Conservation (phyloP, 2,113 vertebrate species). For the human (Homo sapiens) region GRCh38 chr3:106780501-106781000, state of each 20-base stretch:
- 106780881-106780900: neutral
- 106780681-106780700: neutral
- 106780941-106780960: neutral
- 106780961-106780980: neutral
- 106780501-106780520: neutral
- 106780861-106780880: neutral
- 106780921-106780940: neutral
- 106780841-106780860: neutral
- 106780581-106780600: neutral
- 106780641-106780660: neutral
- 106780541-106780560: neutral
- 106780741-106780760: neutral
- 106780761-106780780: neutral
- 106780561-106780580: neutral
- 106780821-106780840: neutral
- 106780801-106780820: neutral
- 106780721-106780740: neutral
- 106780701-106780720: neutral
- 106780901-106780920: neutral
- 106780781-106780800: neutral
- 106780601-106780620: neutral
- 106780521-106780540: neutral
- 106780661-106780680: neutral
- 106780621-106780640: neutral
- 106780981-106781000: neutral